phyloP scores from a whole-genome alignment of 2,113 vertebrate species.

The Pachyramphus minor region DNA sequence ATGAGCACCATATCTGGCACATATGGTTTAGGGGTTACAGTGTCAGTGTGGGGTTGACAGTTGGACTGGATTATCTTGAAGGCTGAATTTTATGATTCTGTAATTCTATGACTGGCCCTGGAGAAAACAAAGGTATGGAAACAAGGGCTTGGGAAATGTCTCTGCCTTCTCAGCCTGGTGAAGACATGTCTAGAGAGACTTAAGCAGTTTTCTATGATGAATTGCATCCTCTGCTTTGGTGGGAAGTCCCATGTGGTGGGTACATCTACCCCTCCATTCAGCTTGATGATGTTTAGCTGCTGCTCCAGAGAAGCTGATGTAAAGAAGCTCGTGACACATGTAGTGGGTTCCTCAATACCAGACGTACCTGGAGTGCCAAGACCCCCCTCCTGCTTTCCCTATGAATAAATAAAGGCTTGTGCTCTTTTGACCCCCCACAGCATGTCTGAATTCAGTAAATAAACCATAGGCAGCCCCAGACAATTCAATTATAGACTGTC shows the following conservation, averaged over 20 bases:
- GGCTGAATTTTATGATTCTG: not conserved
- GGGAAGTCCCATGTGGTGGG: not conserved
- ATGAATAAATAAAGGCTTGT: not conserved
- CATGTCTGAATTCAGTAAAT: slow-evolving; percentile 18
- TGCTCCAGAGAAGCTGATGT: not conserved
- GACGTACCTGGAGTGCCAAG: not conserved
- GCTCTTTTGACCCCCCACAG: not conserved
- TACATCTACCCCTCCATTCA: fast-evolving
- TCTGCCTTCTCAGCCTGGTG: not conserved
- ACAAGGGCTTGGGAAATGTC: not conserved
- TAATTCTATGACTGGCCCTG: not conserved
- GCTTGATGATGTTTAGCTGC: not conserved
- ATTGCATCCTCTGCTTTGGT: not conserved
- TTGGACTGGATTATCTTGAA: not conserved
- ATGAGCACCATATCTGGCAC: too few species aligned
- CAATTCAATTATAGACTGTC: slow-evolving; percentile 33
- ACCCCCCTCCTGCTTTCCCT: not conserved
- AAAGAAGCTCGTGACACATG: not conserved
- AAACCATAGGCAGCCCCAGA: not conserved
- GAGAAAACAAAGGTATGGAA: not conserved
- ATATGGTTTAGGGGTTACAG: not conserved
- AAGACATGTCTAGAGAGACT: not conserved
- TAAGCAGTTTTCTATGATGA: fast-evolving
- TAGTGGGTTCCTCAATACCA: not conserved
- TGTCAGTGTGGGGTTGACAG: not conserved